A percentile compares a stretch with the other conserved stretches of the same genome.
Conservation (phyloP, 1,140 invertebrate species). For the Ceratoteleas bidentatus region DNA sequence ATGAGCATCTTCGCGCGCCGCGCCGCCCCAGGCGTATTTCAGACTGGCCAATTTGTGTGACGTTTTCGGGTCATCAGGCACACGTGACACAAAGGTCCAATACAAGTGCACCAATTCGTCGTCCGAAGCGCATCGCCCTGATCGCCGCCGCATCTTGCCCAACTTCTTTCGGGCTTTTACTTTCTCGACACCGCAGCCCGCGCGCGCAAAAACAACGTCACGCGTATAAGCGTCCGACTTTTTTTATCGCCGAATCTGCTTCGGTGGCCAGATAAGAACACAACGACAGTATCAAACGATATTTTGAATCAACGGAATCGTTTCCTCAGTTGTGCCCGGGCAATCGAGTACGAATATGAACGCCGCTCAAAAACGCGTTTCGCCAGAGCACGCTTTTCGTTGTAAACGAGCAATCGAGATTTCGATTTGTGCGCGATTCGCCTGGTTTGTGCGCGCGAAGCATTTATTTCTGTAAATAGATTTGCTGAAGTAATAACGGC, state of each 20-base stretch:
- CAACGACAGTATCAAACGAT: slow-evolving; percentile 27
- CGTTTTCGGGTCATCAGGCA: slow-evolving; percentile 19
- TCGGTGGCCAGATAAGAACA: slow-evolving; percentile 1
- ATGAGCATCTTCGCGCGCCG: not conserved
- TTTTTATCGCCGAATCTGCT: slow-evolving; percentile 21
- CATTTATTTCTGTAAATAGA: slow-evolving; percentile 35
- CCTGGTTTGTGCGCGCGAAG: slow-evolving; percentile 3
- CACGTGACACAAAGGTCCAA: slow-evolving; percentile 8
- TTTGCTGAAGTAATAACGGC: slow-evolving; percentile 30
- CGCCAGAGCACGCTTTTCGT: slow-evolving; percentile 20
- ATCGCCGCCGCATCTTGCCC: not conserved
- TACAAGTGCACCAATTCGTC: not conserved
- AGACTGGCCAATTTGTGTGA: slow-evolving; percentile 12
- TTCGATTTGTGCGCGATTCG: too few relatives aligned
- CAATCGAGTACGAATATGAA: slow-evolving; percentile 41
- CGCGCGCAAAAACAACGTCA: slow-evolving; percentile 22
- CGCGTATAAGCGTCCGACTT: not conserved
- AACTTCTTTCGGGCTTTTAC: not conserved
- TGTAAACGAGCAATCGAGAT: slow-evolving; percentile 27
- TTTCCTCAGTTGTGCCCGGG: slow-evolving; percentile 30
- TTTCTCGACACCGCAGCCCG: not conserved
- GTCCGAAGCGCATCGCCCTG: too few relatives aligned
- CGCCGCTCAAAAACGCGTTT: slow-evolving; percentile 31
- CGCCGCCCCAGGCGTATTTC: slow-evolving; percentile 1
- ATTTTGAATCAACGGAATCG: slow-evolving; percentile 33